Base-by-base conservation (phyloP, 2,113 vertebrate genomes). In the Rallus limicola region DNA sequence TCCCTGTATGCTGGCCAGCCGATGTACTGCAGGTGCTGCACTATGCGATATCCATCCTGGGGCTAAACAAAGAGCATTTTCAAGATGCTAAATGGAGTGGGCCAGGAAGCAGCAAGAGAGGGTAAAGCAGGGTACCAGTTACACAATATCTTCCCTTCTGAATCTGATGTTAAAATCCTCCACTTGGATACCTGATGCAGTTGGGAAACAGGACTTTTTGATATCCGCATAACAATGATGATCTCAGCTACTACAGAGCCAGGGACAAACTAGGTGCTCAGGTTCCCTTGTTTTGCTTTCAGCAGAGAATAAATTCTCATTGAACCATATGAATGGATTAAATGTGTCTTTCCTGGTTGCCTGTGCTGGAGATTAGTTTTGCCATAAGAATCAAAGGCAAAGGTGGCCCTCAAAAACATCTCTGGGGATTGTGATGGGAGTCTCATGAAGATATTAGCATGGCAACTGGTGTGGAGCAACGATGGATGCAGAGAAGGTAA, bases 1-100 rank as follows among this genome's bases (percentile, higher is more conserved):
- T 99, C 99, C 95, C 99, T 97, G 97, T 99, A 99, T 2, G 99
- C 99, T 2, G 99, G 99, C 99, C 99, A 99, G 93, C 99, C 99
- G 9, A 99, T 99, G 98, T 99, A 99, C 98, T 99, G 99, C 90
- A 99, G 99, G 93, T 99, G 99, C 98, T 99, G 99, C 65, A 99
- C 99, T 63, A 99, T 98, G 42, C 99, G 99, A 48, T 99, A 99
- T 6, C 99, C 99, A 1, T 99, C 99, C 97, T 99, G 99, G 11
- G 99, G 99, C 99, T 99, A 97, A 52, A 91, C 40, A 97, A 67
- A 97, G 20, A 16, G 25, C 13, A 4, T 31, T 64, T 29, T 25
- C 44, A 60, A 34, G 63, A 63, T 9, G 34, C 33, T 19, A 20
- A 55, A 26, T 1, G 53, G 40, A 40, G 58, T 0, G 2, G 31